Base-by-base conservation (phyloP, 2,888 invertebrate genomes). In the Drosophila merina region DNA sequence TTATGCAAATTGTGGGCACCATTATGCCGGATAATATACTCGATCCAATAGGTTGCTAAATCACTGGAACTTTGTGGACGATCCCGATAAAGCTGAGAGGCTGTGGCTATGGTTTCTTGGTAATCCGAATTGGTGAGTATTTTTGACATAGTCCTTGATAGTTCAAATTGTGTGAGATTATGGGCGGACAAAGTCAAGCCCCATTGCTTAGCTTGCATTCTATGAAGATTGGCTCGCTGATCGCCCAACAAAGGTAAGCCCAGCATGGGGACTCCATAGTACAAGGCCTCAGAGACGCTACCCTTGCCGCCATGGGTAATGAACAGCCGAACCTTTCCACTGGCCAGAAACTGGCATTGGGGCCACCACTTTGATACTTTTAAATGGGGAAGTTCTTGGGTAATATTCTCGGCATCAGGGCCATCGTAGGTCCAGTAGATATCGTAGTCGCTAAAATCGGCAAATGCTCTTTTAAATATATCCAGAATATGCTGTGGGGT, bases 231-330 rank as follows among this genome's bases (percentile, higher is more conserved):
- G 0, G 94, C 94, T 73, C 95, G 95, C 90, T 96, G 96, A 89
- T 96, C 96, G 75, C 96, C 96, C 90, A 95, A 95, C 0, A 96
- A 94, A 0, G 96, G 96, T 49, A 96, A 93, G 0, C 94, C 94
- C 47, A 96, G 93, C 4, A 96, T 93, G 0, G 96, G 96, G 0
- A 95, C 95, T 2, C 95, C 96, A 84, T 96, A 95, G 90, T 94
- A 95, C 26, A 95, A 94, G 0, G 96, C 95, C 90, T 96, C 96
- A 84, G 94, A 95, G 92, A 96, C 93, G 79, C 96, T 96, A 28
- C 96, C 93, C 0, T 96, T 93, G 12, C 96, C 96, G 4, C 91
- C 88, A 20, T 88, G 89, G 0, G 90, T 89, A 14, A 91, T 85
- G 54, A 91, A 90, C 3, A 91, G 59, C 26, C 93, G 93, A 9